phyloP scores from a whole-genome alignment of 2,113 vertebrate genomes.

The Urocynchramus pylzowi region DNA sequence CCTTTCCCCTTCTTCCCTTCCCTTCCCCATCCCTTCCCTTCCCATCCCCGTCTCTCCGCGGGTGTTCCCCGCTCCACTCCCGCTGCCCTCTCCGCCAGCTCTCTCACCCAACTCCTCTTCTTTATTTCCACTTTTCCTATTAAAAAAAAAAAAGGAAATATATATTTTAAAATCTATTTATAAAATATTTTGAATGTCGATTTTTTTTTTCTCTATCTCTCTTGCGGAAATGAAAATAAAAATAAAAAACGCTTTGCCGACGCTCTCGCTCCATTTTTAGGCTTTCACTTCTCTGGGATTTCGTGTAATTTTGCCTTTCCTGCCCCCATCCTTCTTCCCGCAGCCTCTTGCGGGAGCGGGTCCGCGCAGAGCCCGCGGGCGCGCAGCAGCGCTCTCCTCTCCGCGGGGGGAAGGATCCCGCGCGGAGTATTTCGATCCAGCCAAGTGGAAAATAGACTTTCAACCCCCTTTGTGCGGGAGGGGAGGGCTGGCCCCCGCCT shows the following conservation, averaged over 20 bases:
- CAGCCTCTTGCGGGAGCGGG: not conserved
- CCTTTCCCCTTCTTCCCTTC: too few species aligned
- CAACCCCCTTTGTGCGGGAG: constrained; percentile 66
- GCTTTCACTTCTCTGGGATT: not conserved
- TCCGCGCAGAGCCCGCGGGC: not conserved
- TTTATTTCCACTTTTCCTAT: not conserved
- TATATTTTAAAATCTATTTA: not conserved
- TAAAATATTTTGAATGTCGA: not conserved
- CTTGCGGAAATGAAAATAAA: not conserved
- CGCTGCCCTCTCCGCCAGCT: not conserved
- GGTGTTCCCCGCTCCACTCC: not conserved
- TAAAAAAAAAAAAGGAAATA: not conserved
- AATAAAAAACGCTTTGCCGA: not conserved
- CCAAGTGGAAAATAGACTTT: constrained; percentile 79
- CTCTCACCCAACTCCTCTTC: not conserved
- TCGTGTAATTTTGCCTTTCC: not conserved
- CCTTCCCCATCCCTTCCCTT: too few species aligned
- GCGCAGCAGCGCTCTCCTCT: not conserved
- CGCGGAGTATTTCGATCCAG: constrained; percentile 64
- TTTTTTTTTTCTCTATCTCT: not conserved
- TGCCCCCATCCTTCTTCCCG: not conserved
- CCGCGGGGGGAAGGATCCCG: not conserved
- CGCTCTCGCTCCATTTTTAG: not conserved
- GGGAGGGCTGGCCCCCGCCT: constrained; percentile 30
- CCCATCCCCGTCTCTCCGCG: not conserved